phyloP scores from a whole-genome alignment of 1,140 invertebrate genomes.

The Batillaria attramentaria region DNA sequence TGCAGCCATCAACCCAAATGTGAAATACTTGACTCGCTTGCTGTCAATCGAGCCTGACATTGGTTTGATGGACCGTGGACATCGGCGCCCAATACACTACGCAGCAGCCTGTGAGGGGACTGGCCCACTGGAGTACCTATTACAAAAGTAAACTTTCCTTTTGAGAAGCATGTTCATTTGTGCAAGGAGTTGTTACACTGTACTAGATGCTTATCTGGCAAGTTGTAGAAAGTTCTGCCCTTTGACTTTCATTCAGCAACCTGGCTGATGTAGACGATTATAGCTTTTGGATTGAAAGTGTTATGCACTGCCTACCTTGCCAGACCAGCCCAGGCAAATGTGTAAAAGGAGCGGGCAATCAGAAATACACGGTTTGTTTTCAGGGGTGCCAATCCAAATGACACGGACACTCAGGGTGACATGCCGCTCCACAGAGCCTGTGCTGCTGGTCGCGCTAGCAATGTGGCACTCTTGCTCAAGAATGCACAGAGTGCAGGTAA shows the following conservation, averaged over 20 bases:
- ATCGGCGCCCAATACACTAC: constrained; percentile 74
- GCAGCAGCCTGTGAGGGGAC: constrained; percentile 73
- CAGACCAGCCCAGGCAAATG: too few species aligned
- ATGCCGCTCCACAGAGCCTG: constrained; percentile 73
- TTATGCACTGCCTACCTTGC: too few species aligned
- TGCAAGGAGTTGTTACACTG: too few species aligned
- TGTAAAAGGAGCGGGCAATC: too few species aligned
- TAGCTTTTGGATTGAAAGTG: too few species aligned
- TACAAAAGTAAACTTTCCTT: constrained; percentile 60
- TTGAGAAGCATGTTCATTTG: too few species aligned
- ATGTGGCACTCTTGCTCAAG: constrained; percentile 73
- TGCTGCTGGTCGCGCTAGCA: constrained; percentile 70
- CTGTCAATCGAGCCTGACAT: constrained; percentile 70
- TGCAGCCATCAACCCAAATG: constrained; percentile 76
- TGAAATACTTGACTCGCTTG: constrained; percentile 70
- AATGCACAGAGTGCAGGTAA: constrained; percentile 57
- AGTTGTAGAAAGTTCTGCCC: too few species aligned
- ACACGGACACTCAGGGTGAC: constrained; percentile 69
- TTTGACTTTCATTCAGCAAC: too few species aligned
- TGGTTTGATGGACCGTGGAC: constrained; percentile 71
- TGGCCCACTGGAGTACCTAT: constrained; percentile 72
- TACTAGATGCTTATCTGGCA: too few species aligned
- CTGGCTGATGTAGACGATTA: too few species aligned
- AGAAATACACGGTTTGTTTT: too few species aligned
- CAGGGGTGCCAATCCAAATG: constrained; percentile 63